Evolutionary conservation across 2,888 invertebrate species (phyloP).

Genomic region (Aporophyla nigra): DNA sequence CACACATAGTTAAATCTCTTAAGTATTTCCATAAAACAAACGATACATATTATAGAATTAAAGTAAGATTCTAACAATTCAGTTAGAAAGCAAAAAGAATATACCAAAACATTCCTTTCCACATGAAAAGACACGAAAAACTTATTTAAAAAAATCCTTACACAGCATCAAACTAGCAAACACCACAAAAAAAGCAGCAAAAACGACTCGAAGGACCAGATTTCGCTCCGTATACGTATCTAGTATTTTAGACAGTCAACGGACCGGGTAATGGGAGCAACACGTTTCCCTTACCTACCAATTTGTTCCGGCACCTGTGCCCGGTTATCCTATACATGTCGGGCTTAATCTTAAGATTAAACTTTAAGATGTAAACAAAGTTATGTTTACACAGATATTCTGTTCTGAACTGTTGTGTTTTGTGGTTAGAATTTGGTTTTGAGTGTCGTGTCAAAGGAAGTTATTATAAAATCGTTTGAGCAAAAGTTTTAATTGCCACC

Average conservation of each 20-base stretch:
- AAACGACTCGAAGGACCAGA: constrained; percentile 44
- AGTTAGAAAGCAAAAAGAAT: background rate
- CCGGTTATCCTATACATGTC: constrained; percentile 65
- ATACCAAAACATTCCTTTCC: background rate
- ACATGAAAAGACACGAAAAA: constrained; percentile 26
- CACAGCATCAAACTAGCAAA: constrained; percentile 20
- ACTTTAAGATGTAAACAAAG: constrained; percentile 70
- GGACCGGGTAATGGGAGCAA: constrained; percentile 61
- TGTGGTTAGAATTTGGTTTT: constrained; percentile 29
- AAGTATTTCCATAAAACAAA: background rate
- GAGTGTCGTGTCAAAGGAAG: constrained; percentile 13
- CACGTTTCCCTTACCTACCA: constrained; percentile 64
- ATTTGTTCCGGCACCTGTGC: constrained; percentile 77
- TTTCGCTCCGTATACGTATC: constrained; percentile 49
- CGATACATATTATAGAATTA: background rate
- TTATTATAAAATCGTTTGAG: constrained; percentile 8
- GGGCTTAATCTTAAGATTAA: constrained; percentile 69
- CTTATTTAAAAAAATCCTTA: constrained; percentile 19
- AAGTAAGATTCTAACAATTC: background rate
- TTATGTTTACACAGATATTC: constrained; percentile 44
- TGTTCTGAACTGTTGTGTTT: constrained; percentile 33
- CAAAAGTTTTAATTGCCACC: background rate
- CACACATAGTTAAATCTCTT: background rate
- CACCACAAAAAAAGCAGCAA: constrained; percentile 37
- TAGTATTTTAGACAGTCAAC: constrained; percentile 66